Conservation (phyloP, 2,888 invertebrate species). For the Nycteola revayana region DNA sequence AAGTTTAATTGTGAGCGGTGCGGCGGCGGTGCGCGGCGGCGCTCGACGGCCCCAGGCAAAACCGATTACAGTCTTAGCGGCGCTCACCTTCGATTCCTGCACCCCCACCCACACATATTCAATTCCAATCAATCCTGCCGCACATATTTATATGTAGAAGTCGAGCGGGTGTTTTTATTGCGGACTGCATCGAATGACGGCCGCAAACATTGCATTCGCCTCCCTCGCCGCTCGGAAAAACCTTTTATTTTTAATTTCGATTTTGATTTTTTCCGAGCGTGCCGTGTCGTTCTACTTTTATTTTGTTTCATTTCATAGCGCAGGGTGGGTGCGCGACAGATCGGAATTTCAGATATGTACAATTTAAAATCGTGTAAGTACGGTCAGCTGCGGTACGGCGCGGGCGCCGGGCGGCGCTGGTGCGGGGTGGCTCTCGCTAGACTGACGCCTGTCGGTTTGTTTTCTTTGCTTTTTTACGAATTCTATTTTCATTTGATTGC, state of each 20-base stretch:
- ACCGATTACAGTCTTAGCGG: constrained; percentile 81
- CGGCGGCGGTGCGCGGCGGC: constrained; percentile 34
- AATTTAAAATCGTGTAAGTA: constrained; percentile 83
- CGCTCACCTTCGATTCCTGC: constrained; percentile 77
- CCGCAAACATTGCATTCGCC: constrained; percentile 78
- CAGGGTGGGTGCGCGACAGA: constrained; percentile 80
- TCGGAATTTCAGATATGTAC: constrained; percentile 83
- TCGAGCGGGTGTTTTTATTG: constrained; percentile 75
- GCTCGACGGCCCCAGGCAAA: constrained; percentile 64
- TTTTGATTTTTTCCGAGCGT: constrained; percentile 79
- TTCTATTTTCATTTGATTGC: constrained; percentile 83
- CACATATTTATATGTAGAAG: constrained; percentile 78
- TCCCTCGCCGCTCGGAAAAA: constrained; percentile 68
- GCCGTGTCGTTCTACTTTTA: constrained; percentile 74
- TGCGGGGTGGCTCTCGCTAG: constrained; percentile 60
- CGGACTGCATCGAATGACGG: constrained; percentile 77
- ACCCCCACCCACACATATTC: constrained; percentile 71
- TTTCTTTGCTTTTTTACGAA: constrained; percentile 79
- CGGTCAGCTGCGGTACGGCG: constrained; percentile 65
- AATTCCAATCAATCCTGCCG: constrained; percentile 80
- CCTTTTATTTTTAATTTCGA: constrained; percentile 81
- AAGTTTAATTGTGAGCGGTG: constrained; percentile 79
- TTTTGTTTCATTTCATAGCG: constrained; percentile 82
- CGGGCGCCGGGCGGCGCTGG: constrained; percentile 46
- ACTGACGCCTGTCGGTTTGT: constrained; percentile 81